phyloP scores from a whole-genome alignment of 2,797 vertebrate genomes.

The Miichthys miiuy region DNA sequence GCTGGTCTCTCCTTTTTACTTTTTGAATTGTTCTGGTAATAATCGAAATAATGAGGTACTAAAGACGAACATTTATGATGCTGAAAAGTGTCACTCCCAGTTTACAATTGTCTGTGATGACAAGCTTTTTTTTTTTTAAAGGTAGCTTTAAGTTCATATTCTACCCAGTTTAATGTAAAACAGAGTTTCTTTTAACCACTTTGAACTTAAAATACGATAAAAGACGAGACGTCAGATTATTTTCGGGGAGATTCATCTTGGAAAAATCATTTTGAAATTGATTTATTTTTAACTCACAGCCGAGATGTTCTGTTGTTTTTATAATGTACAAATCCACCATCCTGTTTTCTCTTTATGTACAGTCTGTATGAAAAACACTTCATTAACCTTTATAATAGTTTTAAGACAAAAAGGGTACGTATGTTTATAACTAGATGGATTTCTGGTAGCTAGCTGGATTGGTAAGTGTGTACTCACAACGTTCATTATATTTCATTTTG shows the following conservation, averaged over 20 bases:
- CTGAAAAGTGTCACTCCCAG: conserved; percentile 24
- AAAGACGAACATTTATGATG: conserved; percentile 44
- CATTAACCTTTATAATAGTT: conserved; percentile 55
- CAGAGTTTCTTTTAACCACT: conserved; percentile 43
- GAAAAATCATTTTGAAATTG: conserved; percentile 35
- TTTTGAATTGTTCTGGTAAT: conserved; percentile 27
- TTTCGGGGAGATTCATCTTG: conserved; percentile 14
- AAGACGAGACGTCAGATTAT: background rate
- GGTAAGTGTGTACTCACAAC: conserved; percentile 74
- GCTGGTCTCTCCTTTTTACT: conserved; percentile 37
- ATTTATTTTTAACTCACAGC: conserved; percentile 54
- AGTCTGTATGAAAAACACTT: conserved; percentile 57
- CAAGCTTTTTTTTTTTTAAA: conserved; percentile 11
- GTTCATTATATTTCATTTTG: conserved; percentile 62
- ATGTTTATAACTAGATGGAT: conserved; percentile 51
- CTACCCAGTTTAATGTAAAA: conserved; percentile 16
- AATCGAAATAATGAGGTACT: conserved; percentile 65
- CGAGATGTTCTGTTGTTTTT: conserved; percentile 60
- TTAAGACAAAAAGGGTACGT: conserved; percentile 32
- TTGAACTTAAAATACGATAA: conserved; percentile 35
- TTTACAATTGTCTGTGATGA: conserved; percentile 39
- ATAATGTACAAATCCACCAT: conserved; percentile 58
- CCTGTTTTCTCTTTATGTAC: conserved; percentile 53
- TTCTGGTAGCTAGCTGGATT: conserved; percentile 64
- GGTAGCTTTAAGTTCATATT: conserved; percentile 14